Base-by-base conservation (phyloP, 2,797 vertebrate species). In the Protonibea diacanthus region DNA sequence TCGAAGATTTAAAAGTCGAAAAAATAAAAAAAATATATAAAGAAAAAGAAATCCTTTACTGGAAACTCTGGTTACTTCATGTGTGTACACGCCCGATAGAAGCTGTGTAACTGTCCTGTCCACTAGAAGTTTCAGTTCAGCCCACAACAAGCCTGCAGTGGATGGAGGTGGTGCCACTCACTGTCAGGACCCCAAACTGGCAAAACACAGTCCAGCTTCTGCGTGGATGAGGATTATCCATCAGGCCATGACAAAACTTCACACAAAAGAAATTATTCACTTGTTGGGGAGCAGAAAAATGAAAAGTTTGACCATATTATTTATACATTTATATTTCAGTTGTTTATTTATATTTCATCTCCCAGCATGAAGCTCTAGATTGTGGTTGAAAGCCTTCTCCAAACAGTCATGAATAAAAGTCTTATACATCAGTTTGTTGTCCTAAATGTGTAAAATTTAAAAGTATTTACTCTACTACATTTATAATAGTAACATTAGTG, bases 121-220 rank as follows among this genome's bases (percentile, higher is more conserved):
- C 59, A 1, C 64, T 52, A 15, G 29, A 33, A 55, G 60, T 27
- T 33, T 66, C 3, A 3, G 75, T 3, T 10, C 1, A 64, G 82
- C 64, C 58, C 71, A 38, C 76, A 2, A 49, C 74, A 6, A 69
- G 8, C 27, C 52, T 1, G 56, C 75, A 3, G 56, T 21, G 75
- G 77, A 21, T 25, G 86, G 87, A 86, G 88, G 86, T 82, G 91
- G 85, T 76, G 88, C 84, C 83, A 57, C 80, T 57, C 73, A 45
- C 53, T 14, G 78, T 58, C 76, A 74, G 52, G 77, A 79, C 56
- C 75, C 61, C 60, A 38, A 6, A 6, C 63, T 21, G 40, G 7
- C 53, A 21, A 4, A 38, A 8, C 78, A 33, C 55, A 4, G 48
- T 3, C 56, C 23, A 15, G 40, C 58, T 13, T 2, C 13, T 40